Evolutionary conservation across 2,797 vertebrate species (phyloP), one percentile per base, ranked within the genome.

Genomic region (Odontamblyopus rebecca): DNA sequence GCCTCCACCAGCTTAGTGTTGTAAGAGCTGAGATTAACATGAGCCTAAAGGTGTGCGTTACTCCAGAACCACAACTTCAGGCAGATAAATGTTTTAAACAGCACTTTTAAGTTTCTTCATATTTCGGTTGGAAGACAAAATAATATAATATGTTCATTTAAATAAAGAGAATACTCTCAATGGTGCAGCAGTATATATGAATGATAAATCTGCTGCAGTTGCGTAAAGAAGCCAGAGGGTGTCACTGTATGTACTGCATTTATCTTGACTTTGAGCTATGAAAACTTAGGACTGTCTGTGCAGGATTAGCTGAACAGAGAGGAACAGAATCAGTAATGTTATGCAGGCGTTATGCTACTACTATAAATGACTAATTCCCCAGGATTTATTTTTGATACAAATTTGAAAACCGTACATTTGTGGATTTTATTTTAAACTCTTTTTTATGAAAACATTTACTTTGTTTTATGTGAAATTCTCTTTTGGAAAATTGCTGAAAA

Each of bases 221-320:
- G 11, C 85, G 81, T 48, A 13, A 8, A 84, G 85, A 81, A 70
- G 18, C 89, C 91, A 91, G 82, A 53, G 78, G 88, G 66, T 91
- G 91, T 90, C 91, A 86, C 85, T 89, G 79, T 81, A 79, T 81
- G 82, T 69, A 81, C 61, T 62, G 61, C 67, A 69, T 73, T 77
- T 72, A 84, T 85, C 57, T 60, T 41, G 32, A 70, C 50, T 35
- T 48, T 18, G 61, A 50, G 41, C 64, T 38, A 27, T 18, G 13
- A 2, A 32, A 11, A 3, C 27, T 32, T 57, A 26, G 12, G 23
- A 12, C 54, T 57, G 38, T 3, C 41, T 48, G 44, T 48, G 44
- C 29, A 35, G 60, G 60, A 3, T 54, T 23, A 54, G 1, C 53
- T 54, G n/a, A 63, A 38, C 61, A 29, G 26, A 59, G 18, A 59